Percentiles rank a stretch among this genome's conserved stretches.
These are phyloP conservation scores for Sylvilagus floridanus DNA, from an alignment of 2,797 vertebrate genomes.

Conservation along the genomic window DNA sequence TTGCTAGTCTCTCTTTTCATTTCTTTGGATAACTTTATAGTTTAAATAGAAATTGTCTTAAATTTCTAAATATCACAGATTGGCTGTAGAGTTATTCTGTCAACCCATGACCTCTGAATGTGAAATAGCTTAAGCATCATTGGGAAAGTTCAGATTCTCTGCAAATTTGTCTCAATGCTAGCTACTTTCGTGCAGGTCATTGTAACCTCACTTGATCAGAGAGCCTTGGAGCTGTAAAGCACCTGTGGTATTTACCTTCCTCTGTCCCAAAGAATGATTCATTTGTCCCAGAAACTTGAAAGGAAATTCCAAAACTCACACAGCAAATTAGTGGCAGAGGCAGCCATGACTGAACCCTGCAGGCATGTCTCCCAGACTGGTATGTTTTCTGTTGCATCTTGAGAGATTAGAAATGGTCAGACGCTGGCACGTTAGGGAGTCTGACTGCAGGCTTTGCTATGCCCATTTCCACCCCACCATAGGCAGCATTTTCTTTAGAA, in stretches of 20 bases:
- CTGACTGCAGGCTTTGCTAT: background rate
- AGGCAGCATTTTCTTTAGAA: background rate
- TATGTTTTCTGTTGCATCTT: background rate
- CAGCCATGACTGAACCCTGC: background rate
- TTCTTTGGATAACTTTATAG: slow-evolving; percentile 51
- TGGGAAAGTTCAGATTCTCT: slow-evolving; percentile 26
- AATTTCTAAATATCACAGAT: slow-evolving; percentile 63
- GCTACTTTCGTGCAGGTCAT: slow-evolving; percentile 10
- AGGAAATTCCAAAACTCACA: background rate
- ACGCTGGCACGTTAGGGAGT: background rate
- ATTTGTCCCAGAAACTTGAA: background rate
- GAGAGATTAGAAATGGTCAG: background rate
- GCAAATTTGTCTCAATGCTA: slow-evolving; percentile 12
- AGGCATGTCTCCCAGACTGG: background rate
- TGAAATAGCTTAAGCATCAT: slow-evolving; percentile 42
- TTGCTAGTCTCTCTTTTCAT: slow-evolving; percentile 25
- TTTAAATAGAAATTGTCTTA: slow-evolving; percentile 64
- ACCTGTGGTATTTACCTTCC: slow-evolving; percentile 45
- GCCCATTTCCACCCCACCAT: background rate
- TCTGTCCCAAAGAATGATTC: slow-evolving; percentile 37
- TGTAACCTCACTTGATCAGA: background rate
- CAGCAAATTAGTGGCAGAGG: background rate
- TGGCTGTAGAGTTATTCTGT: slow-evolving; percentile 59
- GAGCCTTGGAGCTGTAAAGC: background rate
- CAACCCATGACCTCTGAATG: slow-evolving; percentile 25